Evolutionary conservation across 2,888 invertebrate genomes (phyloP), one percentile per base, ranked within the genome.

Genomic region (Lydus trimaculatus): DNA sequence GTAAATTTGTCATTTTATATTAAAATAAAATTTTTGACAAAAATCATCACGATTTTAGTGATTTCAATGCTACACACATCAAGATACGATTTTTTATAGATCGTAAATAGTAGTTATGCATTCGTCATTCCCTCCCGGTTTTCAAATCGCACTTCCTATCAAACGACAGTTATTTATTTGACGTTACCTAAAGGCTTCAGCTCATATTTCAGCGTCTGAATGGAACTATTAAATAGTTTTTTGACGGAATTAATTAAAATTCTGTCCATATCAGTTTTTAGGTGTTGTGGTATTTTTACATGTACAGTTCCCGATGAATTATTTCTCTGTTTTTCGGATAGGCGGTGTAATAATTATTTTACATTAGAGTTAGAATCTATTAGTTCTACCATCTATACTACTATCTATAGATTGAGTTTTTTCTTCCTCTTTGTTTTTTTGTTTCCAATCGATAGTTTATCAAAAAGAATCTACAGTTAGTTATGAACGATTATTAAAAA

Each of bases 221-320:
- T 67, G 64, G 62, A 70, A 70, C 64, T 65, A 62, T 67, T 67
- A 64, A 63, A 67, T 65, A 65, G 67, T 70, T 70, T 70, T 67
- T 62, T 58, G 67, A 70, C 63, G 64, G 60, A 71, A 71, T 71
- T 71, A 71, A 71, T 71, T 71, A 68, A 68, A 71, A 68, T 67
- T 67, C 70, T 67, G 59, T 61, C 61, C 56, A 62, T 65, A 61
- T 58, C 62, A 60, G 61, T 61, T 61, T 64, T 52, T 17, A 65
- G 59, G 65, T 69, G 65, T 69, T 65, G 64, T 36, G 39, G 64
- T 59, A 31, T 31, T 56, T 48, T 48, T 36, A 61, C 60, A 23
- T 36, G 33, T 59, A 39, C 64, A 69, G 43, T 65, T 62, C 58
- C 59, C 56, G 52, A 69, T 65, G 59, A 69, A 48, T 69, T 69